Conservation (phyloP, 2,888 invertebrate genomes). For the Himalopsyche japonica region DNA sequence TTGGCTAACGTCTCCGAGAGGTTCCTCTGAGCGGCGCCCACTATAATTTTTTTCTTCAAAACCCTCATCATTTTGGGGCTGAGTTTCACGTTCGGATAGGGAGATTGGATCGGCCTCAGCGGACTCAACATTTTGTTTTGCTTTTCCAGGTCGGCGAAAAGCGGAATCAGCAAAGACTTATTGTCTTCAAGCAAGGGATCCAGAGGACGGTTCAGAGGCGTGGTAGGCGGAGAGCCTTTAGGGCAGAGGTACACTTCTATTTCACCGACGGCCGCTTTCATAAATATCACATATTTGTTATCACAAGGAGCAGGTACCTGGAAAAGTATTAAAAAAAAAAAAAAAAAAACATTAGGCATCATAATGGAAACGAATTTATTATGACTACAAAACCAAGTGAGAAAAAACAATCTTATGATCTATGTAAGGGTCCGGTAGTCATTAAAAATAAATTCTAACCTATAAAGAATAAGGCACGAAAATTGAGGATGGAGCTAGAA, state of each 20-base stretch:
- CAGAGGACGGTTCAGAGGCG: constrained; percentile 47
- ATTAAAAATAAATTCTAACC: no score
- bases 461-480: no score
- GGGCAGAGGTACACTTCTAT: constrained; percentile 96
- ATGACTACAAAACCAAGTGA: no score
- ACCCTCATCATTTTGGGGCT: constrained; percentile 23
- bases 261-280: constrained; percentile 87
- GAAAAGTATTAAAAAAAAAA: constrained; percentile 22
- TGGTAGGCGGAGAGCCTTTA: constrained; percentile 63
- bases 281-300: constrained; percentile 78
- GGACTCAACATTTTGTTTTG: constrained; percentile 28
- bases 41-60: constrained; percentile 19
- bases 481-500: no score
- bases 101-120: constrained; percentile 17
- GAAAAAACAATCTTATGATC: no score
- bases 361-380: no score
- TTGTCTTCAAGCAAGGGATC: constrained; percentile 69
- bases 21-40: constrained; percentile 31
- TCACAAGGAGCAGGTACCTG: constrained; percentile 68
- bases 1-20: constrained; percentile 29
- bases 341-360: neutral
- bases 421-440: no score
- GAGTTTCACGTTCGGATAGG: constrained; percentile 11
- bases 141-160: constrained; percentile 55
- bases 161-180: constrained; percentile 59